phyloP scores from a whole-genome alignment of 2,888 invertebrate genomes.

The Chydorus sphaericus region DNA sequence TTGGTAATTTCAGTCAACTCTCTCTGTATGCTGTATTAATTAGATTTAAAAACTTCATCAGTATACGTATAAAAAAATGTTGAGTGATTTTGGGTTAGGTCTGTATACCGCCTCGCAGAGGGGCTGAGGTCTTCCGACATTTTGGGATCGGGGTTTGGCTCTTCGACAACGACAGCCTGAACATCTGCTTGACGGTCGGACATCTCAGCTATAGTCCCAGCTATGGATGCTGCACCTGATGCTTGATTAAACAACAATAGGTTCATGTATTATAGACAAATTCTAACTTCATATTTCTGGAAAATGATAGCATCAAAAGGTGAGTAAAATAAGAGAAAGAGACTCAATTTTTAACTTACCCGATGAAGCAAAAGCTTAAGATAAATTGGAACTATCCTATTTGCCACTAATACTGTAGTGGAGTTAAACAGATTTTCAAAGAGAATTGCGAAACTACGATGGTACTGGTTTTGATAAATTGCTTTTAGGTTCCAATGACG shows the following conservation, averaged over 20 bases:
- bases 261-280: too few species aligned
- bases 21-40: slow-evolving; percentile 64
- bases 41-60: slow-evolving; percentile 19
- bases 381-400: too few species aligned
- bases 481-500: too few species aligned
- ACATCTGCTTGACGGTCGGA: slow-evolving; percentile 16
- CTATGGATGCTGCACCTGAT: slow-evolving; percentile 19
- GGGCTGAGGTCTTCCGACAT: slow-evolving; percentile 89
- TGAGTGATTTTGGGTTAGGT: neutral
- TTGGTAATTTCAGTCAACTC: slow-evolving; percentile 93
- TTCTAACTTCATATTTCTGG: too few species aligned
- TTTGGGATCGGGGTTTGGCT: slow-evolving; percentile 49
- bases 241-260: slow-evolving; percentile 11
- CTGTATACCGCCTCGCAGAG: slow-evolving; percentile 57
- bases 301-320: too few species aligned
- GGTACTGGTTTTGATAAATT: too few species aligned
- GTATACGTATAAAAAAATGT: neutral
- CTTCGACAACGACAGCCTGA: slow-evolving; percentile 17
- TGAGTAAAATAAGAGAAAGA: too few species aligned
- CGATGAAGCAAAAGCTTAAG: too few species aligned
- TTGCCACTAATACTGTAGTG: too few species aligned
- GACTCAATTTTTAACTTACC: too few species aligned
- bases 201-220: slow-evolving; percentile 18
- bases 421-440: too few species aligned
- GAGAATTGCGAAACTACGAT: too few species aligned